Conservation (phyloP, 1,140 invertebrate species). For the Lepidotrigona ventralis region DNA sequence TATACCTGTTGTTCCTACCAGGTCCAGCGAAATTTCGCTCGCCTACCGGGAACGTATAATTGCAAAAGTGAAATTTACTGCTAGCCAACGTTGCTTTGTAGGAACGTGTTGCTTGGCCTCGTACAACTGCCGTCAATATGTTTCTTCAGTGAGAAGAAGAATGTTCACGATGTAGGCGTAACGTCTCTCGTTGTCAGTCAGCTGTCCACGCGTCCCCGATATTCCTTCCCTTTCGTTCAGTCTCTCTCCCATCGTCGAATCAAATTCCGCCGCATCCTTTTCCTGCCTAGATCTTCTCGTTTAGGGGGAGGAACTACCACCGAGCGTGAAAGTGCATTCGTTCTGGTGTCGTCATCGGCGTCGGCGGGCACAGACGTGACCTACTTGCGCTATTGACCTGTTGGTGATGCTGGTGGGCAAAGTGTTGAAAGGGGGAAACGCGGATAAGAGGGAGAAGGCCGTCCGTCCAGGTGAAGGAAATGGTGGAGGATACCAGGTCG, state of each 20-base stretch:
- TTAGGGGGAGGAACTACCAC: constrained; percentile 21
- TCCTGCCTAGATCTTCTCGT: constrained; percentile 9
- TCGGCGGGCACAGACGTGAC: constrained; percentile 68
- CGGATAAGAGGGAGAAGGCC: constrained; percentile 49
- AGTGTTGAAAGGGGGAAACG: constrained; percentile 48
- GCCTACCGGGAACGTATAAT: not conserved
- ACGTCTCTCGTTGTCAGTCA: not conserved
- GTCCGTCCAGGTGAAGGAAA: constrained; percentile 59
- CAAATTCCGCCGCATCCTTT: not conserved
- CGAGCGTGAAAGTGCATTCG: constrained; percentile 59
- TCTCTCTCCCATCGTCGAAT: not conserved
- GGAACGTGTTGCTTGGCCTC: not conserved
- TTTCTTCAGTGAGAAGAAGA: not conserved
- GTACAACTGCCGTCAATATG: not conserved
- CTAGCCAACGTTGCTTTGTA: not conserved
- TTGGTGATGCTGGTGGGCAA: constrained; percentile 66
- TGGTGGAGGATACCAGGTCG: constrained; percentile 48
- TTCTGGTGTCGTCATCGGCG: constrained; percentile 52
- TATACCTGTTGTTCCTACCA: not conserved
- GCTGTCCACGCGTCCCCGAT: not conserved
- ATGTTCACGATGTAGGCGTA: not conserved
- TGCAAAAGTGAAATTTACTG: not conserved
- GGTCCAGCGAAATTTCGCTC: not conserved
- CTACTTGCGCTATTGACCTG: constrained; percentile 74
- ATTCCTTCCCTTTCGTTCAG: not conserved